These are phyloP conservation scores for Thalpophila matura DNA, from an alignment of 2,888 invertebrate genomes.

Conservation along the genomic window DNA sequence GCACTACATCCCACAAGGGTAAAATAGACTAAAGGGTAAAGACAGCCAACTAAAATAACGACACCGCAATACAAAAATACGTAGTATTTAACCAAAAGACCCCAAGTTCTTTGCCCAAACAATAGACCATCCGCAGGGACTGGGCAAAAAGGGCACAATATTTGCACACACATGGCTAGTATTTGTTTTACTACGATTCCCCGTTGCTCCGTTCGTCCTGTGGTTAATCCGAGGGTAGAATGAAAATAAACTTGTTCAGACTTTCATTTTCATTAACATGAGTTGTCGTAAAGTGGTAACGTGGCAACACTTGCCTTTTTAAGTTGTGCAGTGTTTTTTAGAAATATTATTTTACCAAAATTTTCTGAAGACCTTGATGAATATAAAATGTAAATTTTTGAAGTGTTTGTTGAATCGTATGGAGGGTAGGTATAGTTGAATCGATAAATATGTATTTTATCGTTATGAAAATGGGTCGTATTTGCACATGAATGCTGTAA, in stretches of 20 bases:
- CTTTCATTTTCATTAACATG: slow-evolving; percentile 71
- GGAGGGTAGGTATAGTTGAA: slow-evolving; percentile 13
- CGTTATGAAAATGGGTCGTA: slow-evolving; percentile 45
- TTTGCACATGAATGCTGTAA: slow-evolving; percentile 58
- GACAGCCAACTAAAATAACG: slow-evolving; percentile 52
- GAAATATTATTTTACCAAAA: slow-evolving; percentile 17
- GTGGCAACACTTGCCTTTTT: slow-evolving; percentile 59
- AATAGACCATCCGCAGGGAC: slow-evolving; percentile 73
- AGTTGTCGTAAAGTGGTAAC: slow-evolving; percentile 71
- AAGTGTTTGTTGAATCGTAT: slow-evolving; percentile 17
- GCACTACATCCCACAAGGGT: slow-evolving; percentile 38
- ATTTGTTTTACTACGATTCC: slow-evolving; percentile 80
- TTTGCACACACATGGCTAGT: slow-evolving; percentile 70
- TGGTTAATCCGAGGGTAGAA: slow-evolving; percentile 63
- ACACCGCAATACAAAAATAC: slow-evolving; percentile 58
- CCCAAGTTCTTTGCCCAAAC: slow-evolving; percentile 70
- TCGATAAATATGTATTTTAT: slow-evolving; percentile 57
- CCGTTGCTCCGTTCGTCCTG: slow-evolving; percentile 63
- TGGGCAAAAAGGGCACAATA: slow-evolving; percentile 74
- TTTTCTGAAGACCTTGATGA: slow-evolving; percentile 5
- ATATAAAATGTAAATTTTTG: slow-evolving; percentile 38
- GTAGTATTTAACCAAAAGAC: slow-evolving; percentile 58
- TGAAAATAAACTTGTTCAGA: slow-evolving; percentile 67
- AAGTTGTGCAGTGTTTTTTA: slow-evolving; percentile 36
- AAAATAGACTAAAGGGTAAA: slow-evolving; percentile 48